Percentiles rank a stretch among this genome's conserved stretches.
Conservation (phyloP, 2,113 vertebrate species). For the Channa argus region DNA sequence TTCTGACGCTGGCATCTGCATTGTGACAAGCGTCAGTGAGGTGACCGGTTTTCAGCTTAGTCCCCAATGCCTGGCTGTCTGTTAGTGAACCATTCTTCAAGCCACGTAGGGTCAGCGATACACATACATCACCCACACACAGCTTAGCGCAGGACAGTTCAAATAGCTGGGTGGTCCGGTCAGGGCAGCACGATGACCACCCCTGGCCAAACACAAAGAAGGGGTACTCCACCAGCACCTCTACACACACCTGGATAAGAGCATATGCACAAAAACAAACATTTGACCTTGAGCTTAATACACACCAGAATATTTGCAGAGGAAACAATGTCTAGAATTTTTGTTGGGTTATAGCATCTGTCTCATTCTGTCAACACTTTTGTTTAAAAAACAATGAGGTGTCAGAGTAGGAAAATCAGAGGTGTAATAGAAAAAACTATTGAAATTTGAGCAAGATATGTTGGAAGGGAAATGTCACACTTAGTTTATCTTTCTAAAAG, state of each 20-base stretch:
- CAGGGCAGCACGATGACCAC: constrained; percentile 98
- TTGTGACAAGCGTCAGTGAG: constrained; percentile 60
- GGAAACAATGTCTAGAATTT: too few species aligned
- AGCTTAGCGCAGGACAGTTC: constrained; percentile 97
- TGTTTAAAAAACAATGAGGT: too few species aligned
- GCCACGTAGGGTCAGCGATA: constrained; percentile 96
- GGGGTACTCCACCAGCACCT: constrained; percentile 97
- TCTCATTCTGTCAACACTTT: too few species aligned
- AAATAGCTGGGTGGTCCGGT: constrained; percentile 97
- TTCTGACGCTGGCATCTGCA: constrained; percentile 43
- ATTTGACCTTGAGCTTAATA: constrained; percentile 14
- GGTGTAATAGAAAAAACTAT: too few species aligned
- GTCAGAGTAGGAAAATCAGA: too few species aligned
- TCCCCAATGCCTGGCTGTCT: constrained; percentile 82
- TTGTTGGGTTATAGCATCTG: too few species aligned
- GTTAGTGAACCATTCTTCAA: constrained; percentile 91
- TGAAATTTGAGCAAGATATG: too few species aligned
- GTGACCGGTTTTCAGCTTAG: constrained; percentile 66
- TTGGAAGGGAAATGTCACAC: too few species aligned
- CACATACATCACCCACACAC: constrained; percentile 97
- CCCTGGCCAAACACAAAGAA: constrained; percentile 99
- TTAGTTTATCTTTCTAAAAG: too few species aligned
- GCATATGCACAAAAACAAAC: constrained; percentile 32
- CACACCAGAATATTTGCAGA: not conserved
- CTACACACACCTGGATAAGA: constrained; percentile 92